These are phyloP conservation scores for Cacoxenus indagator DNA, from an alignment of 2,888 invertebrate genomes.

Conservation along the genomic window DNA sequence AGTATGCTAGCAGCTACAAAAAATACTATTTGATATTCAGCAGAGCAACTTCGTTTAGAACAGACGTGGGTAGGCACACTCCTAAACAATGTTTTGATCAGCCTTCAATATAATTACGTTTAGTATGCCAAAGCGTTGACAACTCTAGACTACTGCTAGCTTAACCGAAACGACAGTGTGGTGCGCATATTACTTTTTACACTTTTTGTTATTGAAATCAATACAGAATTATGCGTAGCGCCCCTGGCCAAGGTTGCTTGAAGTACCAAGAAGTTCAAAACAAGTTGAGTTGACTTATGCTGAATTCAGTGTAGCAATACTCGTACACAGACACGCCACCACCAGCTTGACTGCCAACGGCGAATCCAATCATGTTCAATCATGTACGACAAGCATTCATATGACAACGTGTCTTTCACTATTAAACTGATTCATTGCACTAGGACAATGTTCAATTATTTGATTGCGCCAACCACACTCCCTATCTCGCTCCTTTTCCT, in stretches of 20 bases:
- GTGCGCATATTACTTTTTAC: neutral
- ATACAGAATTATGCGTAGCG: neutral
- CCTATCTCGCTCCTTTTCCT: neutral
- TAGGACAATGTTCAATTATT: constrained; percentile 15
- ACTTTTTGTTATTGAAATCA: neutral
- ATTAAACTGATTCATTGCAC: constrained; percentile 18
- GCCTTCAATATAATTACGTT: neutral
- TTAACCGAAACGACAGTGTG: neutral
- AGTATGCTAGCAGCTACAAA: neutral
- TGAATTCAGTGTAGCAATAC: too few species aligned
- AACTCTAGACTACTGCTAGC: neutral
- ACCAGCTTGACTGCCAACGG: neutral
- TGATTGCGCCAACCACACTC: constrained; percentile 11
- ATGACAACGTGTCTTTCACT: constrained; percentile 11
- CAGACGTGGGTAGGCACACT: neutral
- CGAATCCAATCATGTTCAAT: constrained; percentile 19
- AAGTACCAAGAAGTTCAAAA: neutral
- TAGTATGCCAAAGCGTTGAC: neutral
- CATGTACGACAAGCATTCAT: constrained; percentile 18
- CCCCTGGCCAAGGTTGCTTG: too few species aligned
- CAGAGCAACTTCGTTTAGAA: neutral
- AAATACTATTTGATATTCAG: constrained; percentile 4
- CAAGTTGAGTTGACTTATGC: neutral
- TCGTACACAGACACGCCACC: too few species aligned
- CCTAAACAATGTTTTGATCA: neutral